Evolutionary conservation across 92 coral and sea anemone genomes (phyloP).

Genomic region (Palythoa heliodiscus): DNA sequence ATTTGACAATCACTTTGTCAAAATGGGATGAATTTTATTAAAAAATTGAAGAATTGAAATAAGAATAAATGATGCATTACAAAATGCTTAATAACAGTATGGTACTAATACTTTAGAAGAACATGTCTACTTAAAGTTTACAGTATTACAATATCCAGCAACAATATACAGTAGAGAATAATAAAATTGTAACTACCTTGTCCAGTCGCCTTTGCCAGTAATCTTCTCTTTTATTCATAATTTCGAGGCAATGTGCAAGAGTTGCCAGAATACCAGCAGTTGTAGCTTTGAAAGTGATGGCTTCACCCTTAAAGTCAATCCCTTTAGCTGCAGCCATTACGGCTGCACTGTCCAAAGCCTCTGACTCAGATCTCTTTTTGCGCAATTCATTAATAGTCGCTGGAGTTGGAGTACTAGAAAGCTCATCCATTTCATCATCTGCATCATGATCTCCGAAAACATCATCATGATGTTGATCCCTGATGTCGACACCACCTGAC

Average conservation of each 20-base stretch:
- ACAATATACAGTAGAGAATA: too few relatives aligned
- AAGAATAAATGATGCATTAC: too few relatives aligned
- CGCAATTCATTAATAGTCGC: slow-evolving; percentile 76
- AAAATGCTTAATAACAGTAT: too few relatives aligned
- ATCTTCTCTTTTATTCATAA: slow-evolving; percentile 93
- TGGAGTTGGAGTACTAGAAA: slow-evolving; percentile 95
- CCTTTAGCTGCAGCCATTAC: slow-evolving; percentile 79
- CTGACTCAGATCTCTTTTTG: slow-evolving; percentile 50
- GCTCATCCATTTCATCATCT: slow-evolving; percentile 99
- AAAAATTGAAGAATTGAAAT: too few relatives aligned
- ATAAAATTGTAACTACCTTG: slow-evolving; percentile 59
- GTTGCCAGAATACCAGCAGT: slow-evolving; percentile 96
- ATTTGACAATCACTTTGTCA: too few relatives aligned
- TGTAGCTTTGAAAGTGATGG: slow-evolving; percentile 96
- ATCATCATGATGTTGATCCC: slow-evolving; percentile 75
- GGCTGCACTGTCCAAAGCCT: slow-evolving; percentile 47
- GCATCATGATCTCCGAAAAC: slow-evolving; percentile 91
- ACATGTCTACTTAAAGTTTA: too few relatives aligned
- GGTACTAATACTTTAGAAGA: too few relatives aligned
- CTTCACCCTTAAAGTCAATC: slow-evolving; percentile 96
- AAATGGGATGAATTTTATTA: too few relatives aligned
- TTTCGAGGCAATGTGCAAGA: slow-evolving; percentile 91
- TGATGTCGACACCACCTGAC: slow-evolving; percentile 55
- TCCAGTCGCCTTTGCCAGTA: slow-evolving; percentile 93
- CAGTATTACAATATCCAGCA: too few relatives aligned